Base-by-base conservation (phyloP, 2,888 invertebrate genomes). In the Cabera pusaria region DNA sequence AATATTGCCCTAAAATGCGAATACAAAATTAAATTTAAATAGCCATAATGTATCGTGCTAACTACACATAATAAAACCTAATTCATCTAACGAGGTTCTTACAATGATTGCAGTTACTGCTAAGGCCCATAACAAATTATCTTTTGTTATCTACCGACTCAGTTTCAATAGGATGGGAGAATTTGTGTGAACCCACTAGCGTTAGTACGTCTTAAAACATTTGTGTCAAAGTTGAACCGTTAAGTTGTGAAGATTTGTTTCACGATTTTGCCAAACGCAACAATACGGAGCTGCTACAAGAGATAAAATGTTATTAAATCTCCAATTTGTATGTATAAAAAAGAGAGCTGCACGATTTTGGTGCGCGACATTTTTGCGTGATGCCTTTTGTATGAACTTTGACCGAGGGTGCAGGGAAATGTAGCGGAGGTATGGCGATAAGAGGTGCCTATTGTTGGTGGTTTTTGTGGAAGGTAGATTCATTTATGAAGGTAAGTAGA, bases 201-300 rank as follows among this genome's bases (percentile, higher is more conserved):
- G 2, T 3, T 4, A 14, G 3, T 14, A 3, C 20, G 16, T 17
- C 44, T 33, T 7, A 9, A 12, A 14, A 9, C 12, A 22, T 79
- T 68, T 79, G 56, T 80, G 82, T 78, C 81, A 81, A 73, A 83
- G 79, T 75, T 83, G 68, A 82, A 83, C 84, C 83, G 84, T 83
- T 83, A 82, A 72, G 52, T 64, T 54, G 48, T 61, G 59, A 49
- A 51, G 63, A 59, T 65, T 50, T 59, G 55, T 71, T 47, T 68
- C 77, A 80, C 78, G 81, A 78, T 61, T 71, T 67, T 54, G 56
- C 63, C 56, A 63, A 67, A 64, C 52, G 47, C 52, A 62, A 79
- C 77, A 79, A 79, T 72, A 49, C n/a, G 59, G 49, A 67, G 59
- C 52, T 56, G 64, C 57, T 64, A 54, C 55, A 50, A 62, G 58